Conservation (phyloP, 2,888 invertebrate species). For the Bellardia bayeri region DNA sequence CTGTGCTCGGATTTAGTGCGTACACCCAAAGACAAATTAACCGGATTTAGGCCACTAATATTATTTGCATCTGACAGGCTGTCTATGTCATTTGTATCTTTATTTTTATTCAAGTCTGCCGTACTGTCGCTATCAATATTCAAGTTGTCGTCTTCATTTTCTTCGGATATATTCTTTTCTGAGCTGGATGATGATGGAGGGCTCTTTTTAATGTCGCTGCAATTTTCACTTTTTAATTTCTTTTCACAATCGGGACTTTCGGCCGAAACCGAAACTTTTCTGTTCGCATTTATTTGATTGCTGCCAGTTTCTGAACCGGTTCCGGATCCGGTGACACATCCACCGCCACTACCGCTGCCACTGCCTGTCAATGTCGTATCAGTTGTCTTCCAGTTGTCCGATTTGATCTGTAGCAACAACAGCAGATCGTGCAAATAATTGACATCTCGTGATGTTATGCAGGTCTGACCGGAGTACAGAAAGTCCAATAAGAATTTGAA, state of each 20-base stretch:
- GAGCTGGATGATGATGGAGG: slow-evolving; percentile 63
- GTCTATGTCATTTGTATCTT: slow-evolving; percentile 59
- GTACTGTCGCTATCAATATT: slow-evolving; percentile 72
- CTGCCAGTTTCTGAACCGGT: slow-evolving; percentile 7
- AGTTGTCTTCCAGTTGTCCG: slow-evolving; percentile 89
- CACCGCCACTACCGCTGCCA: slow-evolving; percentile 67
- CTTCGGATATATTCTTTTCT: slow-evolving; percentile 64
- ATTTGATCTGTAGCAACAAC: slow-evolving; percentile 93
- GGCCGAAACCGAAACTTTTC: slow-evolving; percentile 42
- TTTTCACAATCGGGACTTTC: slow-evolving; percentile 62
- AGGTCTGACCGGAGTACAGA: slow-evolving; percentile 93
- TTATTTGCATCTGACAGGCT: slow-evolving; percentile 63
- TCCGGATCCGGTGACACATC: slow-evolving; percentile 66
- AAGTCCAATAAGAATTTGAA: slow-evolving; percentile 93
- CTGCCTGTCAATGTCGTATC: slow-evolving; percentile 82
- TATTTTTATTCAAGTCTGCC: slow-evolving; percentile 63
- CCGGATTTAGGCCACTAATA: slow-evolving; percentile 87
- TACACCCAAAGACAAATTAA: slow-evolving; percentile 89
- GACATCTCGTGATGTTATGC: slow-evolving; percentile 87
- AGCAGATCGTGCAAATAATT: slow-evolving; percentile 93
- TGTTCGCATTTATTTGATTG: slow-evolving; percentile 48
- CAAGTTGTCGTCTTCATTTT: slow-evolving; percentile 66
- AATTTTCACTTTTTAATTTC: slow-evolving; percentile 66
- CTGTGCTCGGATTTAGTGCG: slow-evolving; percentile 85
- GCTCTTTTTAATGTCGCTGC: slow-evolving; percentile 64